These are phyloP conservation scores for Lacanobia wlatinum DNA, from an alignment of 2,888 invertebrate species.

Conservation along the genomic window DNA sequence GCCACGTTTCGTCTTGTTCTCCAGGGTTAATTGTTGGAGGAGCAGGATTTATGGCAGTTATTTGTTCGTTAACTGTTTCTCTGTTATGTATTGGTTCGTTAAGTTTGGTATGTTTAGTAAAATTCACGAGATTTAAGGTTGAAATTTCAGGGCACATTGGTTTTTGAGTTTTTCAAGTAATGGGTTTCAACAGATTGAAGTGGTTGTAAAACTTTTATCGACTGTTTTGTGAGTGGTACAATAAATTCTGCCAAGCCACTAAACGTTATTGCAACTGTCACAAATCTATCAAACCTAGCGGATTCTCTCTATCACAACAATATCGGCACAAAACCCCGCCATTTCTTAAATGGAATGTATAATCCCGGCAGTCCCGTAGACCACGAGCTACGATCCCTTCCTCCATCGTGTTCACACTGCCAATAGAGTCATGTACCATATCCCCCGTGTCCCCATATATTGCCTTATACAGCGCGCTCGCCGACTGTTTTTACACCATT, in stretches of 20 bases:
- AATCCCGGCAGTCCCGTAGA: conserved; percentile 29
- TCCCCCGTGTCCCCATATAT: conserved; percentile 58
- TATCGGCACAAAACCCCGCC: conserved; percentile 1
- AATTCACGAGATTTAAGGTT: neutral
- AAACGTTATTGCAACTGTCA: neutral
- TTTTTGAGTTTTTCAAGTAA: neutral
- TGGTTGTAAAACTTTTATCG: neutral
- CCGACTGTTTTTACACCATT: conserved; percentile 61
- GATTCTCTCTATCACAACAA: neutral
- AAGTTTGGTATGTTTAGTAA: conserved; percentile 5
- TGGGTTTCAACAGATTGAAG: neutral
- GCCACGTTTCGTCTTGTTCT: conserved; percentile 11
- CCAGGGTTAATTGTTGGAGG: conserved; percentile 34
- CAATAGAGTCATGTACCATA: conserved; percentile 61
- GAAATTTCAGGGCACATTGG: neutral
- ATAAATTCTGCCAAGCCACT: neutral
- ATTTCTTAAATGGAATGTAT: conserved; percentile 33
- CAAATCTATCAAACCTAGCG: neutral
- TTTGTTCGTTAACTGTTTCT: conserved; percentile 35
- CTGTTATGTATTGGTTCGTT: conserved; percentile 36
- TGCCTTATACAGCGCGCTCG: conserved; percentile 58
- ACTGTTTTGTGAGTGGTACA: neutral
- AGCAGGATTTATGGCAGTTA: conserved; percentile 32
- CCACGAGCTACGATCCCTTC: conserved; percentile 39
- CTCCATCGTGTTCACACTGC: conserved; percentile 38